Evolutionary conservation across 2,113 vertebrate species (phyloP).

Genomic region (Dryoscopus gambensis): DNA sequence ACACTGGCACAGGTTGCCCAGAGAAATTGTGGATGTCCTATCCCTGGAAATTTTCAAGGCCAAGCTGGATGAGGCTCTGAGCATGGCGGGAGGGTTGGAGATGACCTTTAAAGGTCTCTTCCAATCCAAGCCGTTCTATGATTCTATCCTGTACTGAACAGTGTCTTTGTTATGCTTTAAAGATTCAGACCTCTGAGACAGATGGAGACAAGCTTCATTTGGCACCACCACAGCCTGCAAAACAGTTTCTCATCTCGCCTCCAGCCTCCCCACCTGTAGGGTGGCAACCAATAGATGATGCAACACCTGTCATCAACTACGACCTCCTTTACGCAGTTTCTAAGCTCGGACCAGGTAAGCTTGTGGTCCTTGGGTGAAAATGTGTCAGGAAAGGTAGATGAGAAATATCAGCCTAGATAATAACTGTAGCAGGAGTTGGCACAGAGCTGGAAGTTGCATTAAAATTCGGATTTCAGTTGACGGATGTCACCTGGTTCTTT

Average conservation of each 20-base stretch:
- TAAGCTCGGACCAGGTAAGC: constrained; percentile 83
- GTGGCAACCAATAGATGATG: constrained; percentile 84
- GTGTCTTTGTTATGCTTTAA: constrained; percentile 21
- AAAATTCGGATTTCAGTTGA: background rate
- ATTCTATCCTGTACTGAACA: background rate
- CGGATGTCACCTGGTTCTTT: background rate
- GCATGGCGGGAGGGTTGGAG: background rate
- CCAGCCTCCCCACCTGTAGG: constrained; percentile 84
- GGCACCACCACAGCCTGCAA: constrained; percentile 86
- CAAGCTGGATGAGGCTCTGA: background rate
- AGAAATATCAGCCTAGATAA: background rate
- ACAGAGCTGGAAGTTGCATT: background rate
- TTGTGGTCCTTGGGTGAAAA: background rate
- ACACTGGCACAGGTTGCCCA: background rate
- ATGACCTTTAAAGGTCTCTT: background rate
- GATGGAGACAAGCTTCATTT: constrained; percentile 86
- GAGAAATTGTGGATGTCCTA: background rate
- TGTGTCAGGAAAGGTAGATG: background rate
- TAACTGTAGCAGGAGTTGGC: background rate
- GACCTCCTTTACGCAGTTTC: constrained; percentile 87
- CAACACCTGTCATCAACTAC: constrained; percentile 85
- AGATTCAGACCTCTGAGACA: constrained; percentile 83
- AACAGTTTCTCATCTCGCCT: constrained; percentile 89
- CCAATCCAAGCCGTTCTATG: background rate
- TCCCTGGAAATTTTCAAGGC: background rate